Evolutionary conservation across 2,888 invertebrate species (phyloP).

Genomic region (Ellobium chinense): DNA sequence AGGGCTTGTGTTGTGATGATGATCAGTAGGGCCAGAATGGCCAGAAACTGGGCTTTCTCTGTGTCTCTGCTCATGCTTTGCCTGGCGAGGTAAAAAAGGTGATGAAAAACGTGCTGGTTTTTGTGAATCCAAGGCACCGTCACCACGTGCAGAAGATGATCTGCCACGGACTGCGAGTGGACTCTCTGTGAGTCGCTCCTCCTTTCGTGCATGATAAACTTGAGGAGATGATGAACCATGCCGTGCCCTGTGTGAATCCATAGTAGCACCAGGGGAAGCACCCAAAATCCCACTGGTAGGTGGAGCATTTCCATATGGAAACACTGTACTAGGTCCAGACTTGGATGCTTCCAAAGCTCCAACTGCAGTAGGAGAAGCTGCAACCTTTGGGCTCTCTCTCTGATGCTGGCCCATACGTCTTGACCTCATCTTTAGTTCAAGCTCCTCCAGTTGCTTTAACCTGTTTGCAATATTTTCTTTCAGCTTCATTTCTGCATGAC

Average conservation of each 20-base stretch:
- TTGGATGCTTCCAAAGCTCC: too few species aligned
- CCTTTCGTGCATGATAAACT: not conserved
- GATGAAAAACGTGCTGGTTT: too few species aligned
- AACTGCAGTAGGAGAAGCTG: too few species aligned
- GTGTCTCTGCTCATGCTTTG: too few species aligned
- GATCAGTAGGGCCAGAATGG: too few species aligned
- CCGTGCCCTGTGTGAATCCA: too few species aligned
- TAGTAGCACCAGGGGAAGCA: not conserved
- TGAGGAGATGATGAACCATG: not conserved
- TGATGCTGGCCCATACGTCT: not conserved
- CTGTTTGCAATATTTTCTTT: conserved; percentile 6
- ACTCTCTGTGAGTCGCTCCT: not conserved
- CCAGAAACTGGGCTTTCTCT: too few species aligned
- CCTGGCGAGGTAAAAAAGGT: too few species aligned
- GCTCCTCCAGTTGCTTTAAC: not conserved
- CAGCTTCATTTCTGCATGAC: not conserved
- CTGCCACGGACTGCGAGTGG: not conserved
- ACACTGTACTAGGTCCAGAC: not conserved
- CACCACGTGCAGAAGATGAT: too few species aligned
- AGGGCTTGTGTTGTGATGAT: too few species aligned
- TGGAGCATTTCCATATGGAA: conserved; percentile 14
- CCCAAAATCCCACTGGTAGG: conserved; percentile 10
- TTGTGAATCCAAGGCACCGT: too few species aligned
- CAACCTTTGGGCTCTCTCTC: not conserved
- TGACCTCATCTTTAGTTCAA: not conserved